Percentiles rank a stretch among this genome's conserved stretches.
Evolutionary conservation across 2,113 vertebrate genomes (phyloP).

Genomic region (Blennius ocellaris): DNA sequence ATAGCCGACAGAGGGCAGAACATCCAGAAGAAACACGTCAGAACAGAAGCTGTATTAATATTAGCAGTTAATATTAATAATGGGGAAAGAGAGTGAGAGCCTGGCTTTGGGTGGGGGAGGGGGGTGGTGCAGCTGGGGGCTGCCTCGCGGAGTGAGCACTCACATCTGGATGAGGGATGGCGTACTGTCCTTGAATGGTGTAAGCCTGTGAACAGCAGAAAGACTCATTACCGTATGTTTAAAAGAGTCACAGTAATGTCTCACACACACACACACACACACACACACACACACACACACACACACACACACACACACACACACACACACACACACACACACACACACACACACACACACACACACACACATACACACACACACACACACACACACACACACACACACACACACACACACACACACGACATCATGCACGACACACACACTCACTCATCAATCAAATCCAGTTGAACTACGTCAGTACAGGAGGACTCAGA

Average conservation of each 20-base stretch:
- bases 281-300: conserved; percentile 28
- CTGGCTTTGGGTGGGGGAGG: neutral
- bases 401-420: conserved; percentile 33
- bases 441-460: conserved; percentile 60
- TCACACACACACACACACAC: conserved; percentile 49
- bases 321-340: conserved; percentile 45
- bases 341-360: conserved; percentile 38
- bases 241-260: neutral
- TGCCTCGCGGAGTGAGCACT: conserved; percentile 81
- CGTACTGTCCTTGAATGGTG: conserved; percentile 97
- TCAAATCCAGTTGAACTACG: conserved; percentile 80
- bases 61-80: conserved; percentile 96
- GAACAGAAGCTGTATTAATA: conserved; percentile 87
- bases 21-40: conserved; percentile 61
- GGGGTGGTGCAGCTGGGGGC: conserved; percentile 35
- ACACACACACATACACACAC: conserved; percentile 41
- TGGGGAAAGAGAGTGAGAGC: conserved; percentile 53
- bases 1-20: conserved; percentile 50
- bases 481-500: conserved; percentile 57
- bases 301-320: conserved; percentile 37
- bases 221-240: conserved; percentile 10
- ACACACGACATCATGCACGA: conserved; percentile 48
- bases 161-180: conserved; percentile 97
- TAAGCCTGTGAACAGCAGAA: conserved; percentile 87
- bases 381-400: conserved; percentile 33